Evolutionary conservation across 2,797 vertebrate genomes (phyloP), one percentile per base, ranked within the genome.

Genomic region (Cirrhinus mrigala): DNA sequence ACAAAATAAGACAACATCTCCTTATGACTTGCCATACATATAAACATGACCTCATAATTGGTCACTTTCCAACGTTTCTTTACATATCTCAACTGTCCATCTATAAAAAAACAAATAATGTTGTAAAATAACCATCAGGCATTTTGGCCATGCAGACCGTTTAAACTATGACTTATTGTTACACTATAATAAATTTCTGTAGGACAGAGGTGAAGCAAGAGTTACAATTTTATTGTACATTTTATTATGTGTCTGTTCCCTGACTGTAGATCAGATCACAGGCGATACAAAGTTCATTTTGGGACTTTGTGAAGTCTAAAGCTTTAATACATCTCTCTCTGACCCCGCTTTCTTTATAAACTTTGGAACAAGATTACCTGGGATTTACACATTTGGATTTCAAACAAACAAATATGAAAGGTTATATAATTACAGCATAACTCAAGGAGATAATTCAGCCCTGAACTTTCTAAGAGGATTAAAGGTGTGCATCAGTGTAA

Each of bases 391-490:
- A 27, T 54, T 58, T 58, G 22, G 22, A 56, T 69, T 77, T 81
- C 44, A 76, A 50, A 46, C 50, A 75, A 6, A 70, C 16, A 22
- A 56, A 69, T 76, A 81, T 77, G 33, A 77, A 75, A 74, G 20
- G 50, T 87, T 84, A 84, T 64, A 62, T 84, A 70, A 81, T 81
- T 81, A 64, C 69, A 81, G 33, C 37, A 81, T 29, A 81, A 87
- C 64, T 77, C 64, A 54, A 33, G 8, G 29, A 81, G 62, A 84
- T 69, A 60, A 48, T 29, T 69, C 44, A 52, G 52, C 29, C 70
- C 18, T 33, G 40, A 77, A 68, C 62, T 58, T 69, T 79, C 69
- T 48, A 73, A 84, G 52, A 80, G 60, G 69, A 87, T 80, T 83
- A 68, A 58, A 75, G 24, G 69, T 82, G 29, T 66, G 58, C 27